These are phyloP conservation scores for Lasiommata megera DNA, from an alignment of 2,888 invertebrate genomes.

Conservation along the genomic window DNA sequence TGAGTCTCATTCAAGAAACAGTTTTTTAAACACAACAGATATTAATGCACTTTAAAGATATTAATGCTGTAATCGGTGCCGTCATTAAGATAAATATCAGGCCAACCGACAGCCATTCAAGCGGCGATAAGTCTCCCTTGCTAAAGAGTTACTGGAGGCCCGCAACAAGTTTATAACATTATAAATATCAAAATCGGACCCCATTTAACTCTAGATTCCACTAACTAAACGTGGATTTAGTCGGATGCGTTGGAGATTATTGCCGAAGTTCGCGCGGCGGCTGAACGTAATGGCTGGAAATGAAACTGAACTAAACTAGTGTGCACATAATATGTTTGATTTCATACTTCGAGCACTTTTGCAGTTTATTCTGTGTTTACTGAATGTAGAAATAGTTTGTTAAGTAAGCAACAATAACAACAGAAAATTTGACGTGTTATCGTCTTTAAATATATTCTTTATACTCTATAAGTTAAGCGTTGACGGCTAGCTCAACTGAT, in stretches of 20 bases:
- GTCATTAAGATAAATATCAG: too few species aligned
- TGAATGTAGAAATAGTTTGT: too few species aligned
- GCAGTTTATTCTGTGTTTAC: background rate
- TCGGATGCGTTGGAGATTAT: constrained; percentile 16
- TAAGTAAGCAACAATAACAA: too few species aligned
- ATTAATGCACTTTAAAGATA: too few species aligned
- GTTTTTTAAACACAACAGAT: too few species aligned
- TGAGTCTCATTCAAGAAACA: too few species aligned
- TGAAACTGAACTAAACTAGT: constrained; percentile 13
- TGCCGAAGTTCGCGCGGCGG: constrained; percentile 16
- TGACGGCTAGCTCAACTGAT: too few species aligned
- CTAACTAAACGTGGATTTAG: constrained; percentile 17
- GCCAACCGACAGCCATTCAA: background rate
- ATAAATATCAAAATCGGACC: constrained; percentile 12
- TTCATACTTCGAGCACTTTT: constrained; percentile 4
- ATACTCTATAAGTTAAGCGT: too few species aligned
- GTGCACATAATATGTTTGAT: constrained; percentile 12
- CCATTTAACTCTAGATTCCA: constrained; percentile 13
- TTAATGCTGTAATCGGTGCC: too few species aligned
- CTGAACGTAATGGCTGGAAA: constrained; percentile 17
- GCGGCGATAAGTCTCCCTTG: background rate
- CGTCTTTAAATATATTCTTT: too few species aligned
- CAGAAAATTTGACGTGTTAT: too few species aligned
- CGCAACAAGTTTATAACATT: background rate
- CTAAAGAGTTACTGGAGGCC: background rate